These are phyloP conservation scores for Aporophyla nigra DNA, from an alignment of 2,888 invertebrate genomes.

Conservation along the genomic window DNA sequence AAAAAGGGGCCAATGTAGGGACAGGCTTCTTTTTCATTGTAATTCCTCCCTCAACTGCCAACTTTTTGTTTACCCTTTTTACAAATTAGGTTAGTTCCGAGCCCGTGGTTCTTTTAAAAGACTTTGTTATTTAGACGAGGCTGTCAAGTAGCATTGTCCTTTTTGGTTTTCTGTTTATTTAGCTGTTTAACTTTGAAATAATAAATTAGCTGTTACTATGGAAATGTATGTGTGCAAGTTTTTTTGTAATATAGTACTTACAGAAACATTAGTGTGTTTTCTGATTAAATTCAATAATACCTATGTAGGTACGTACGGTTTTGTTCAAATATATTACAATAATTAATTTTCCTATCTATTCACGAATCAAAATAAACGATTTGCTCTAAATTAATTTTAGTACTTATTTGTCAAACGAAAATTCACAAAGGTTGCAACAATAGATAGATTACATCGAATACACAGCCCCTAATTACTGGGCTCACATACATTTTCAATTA, in stretches of 20 bases:
- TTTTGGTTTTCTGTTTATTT: conserved; percentile 39
- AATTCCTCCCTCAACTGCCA: conserved; percentile 68
- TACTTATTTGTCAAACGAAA: conserved; percentile 12
- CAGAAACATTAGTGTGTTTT: neutral
- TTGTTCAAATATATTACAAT: neutral
- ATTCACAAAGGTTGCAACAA: conserved; percentile 38
- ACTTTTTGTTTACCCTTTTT: conserved; percentile 81
- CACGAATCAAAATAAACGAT: conserved; percentile 5
- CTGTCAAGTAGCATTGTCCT: conserved; percentile 45
- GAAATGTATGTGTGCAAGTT: neutral
- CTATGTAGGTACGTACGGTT: neutral
- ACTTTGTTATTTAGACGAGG: conserved; percentile 60
- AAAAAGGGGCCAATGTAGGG: conserved; percentile 41
- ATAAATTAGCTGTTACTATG: neutral
- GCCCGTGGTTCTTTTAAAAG: conserved; percentile 46
- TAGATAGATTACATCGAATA: conserved; percentile 53
- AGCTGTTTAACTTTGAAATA: neutral
- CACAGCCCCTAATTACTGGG: conserved; percentile 59
- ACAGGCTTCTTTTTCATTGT: conserved; percentile 70
- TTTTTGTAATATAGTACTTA: neutral
- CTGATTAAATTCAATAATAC: neutral
- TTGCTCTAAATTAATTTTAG: neutral
- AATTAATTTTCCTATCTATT: neutral
- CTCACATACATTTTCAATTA: conserved; percentile 70
- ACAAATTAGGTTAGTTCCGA: conserved; percentile 83